Evolutionary conservation across 1,140 invertebrate genomes (phyloP).

Genomic region (Philaenus spumarius): DNA sequence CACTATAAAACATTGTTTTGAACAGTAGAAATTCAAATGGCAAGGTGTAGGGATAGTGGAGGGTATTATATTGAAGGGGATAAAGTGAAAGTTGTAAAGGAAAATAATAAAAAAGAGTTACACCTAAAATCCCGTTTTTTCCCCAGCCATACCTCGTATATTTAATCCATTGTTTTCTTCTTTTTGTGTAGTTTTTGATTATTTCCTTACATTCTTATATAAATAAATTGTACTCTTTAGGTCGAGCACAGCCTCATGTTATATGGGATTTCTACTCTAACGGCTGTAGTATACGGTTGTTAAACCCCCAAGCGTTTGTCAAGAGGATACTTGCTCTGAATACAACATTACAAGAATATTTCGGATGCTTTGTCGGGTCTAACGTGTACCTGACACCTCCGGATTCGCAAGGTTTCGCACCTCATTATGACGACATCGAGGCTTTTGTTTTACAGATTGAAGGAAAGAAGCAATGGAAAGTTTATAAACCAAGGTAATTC

Average conservation of each 20-base stretch:
- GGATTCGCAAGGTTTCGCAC: slow-evolving; percentile 93
- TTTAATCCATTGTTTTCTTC: too few species aligned
- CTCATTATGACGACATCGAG: slow-evolving; percentile 98
- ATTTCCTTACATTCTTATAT: too few species aligned
- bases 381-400: slow-evolving; percentile 96
- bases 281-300: slow-evolving; percentile 82
- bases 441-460: slow-evolving; percentile 96
- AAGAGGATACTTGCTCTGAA: slow-evolving; percentile 41
- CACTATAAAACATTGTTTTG: too few species aligned
- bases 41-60: too few species aligned
- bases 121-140: too few species aligned
- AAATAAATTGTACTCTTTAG: too few species aligned
- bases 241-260: slow-evolving; percentile 57
- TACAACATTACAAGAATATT: slow-evolving; percentile 86
- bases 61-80: too few species aligned
- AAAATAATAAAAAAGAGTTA: too few species aligned
- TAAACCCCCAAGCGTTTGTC: slow-evolving; percentile 92
- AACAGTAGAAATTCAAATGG: too few species aligned
- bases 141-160: too few species aligned
- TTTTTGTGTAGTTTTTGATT: too few species aligned
- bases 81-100: too few species aligned
- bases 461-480: slow-evolving; percentile 89
- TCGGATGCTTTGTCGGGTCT: slow-evolving; percentile 87
- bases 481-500: slow-evolving; percentile 68
- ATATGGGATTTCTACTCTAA: slow-evolving; percentile 90